Evolutionary conservation across 2,888 invertebrate species (phyloP).

Genomic region (Alsophila aescularia): DNA sequence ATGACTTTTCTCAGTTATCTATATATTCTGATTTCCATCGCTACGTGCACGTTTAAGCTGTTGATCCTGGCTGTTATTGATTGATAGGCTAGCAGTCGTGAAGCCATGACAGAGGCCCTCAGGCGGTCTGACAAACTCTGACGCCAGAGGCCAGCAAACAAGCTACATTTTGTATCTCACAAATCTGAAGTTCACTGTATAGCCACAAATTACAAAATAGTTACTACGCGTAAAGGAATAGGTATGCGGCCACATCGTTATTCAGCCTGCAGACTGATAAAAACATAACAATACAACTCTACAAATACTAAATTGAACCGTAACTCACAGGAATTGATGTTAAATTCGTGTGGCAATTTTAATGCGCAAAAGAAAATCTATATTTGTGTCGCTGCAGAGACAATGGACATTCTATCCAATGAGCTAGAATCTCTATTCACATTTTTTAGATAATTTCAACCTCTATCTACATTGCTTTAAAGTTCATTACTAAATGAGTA

Average conservation of each 20-base stretch:
- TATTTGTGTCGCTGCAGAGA: slow-evolving; percentile 52
- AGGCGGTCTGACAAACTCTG: too few relatives aligned
- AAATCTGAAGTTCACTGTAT: slow-evolving; percentile 59
- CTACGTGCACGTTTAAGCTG: too few relatives aligned
- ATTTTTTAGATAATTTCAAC: slow-evolving; percentile 27
- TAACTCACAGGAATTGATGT: slow-evolving; percentile 44
- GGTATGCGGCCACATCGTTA: slow-evolving; percentile 69
- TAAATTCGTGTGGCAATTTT: slow-evolving; percentile 44
- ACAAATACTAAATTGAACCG: slow-evolving; percentile 21
- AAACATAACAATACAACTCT: slow-evolving; percentile 30
- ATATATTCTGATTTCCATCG: too few relatives aligned
- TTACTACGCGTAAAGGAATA: slow-evolving; percentile 41
- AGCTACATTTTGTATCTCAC: slow-evolving; percentile 53
- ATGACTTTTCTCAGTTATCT: too few relatives aligned
- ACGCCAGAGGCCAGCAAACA: too few relatives aligned
- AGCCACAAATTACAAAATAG: slow-evolving; percentile 13
- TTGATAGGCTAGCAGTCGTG: too few relatives aligned
- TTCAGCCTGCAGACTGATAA: slow-evolving; percentile 54
- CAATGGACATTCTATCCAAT: slow-evolving; percentile 72
- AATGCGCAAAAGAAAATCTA: slow-evolving; percentile 30
- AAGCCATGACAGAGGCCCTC: too few relatives aligned
- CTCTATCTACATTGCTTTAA: slow-evolving; percentile 30
- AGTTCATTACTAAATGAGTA: slow-evolving; percentile 29
- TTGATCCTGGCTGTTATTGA: too few relatives aligned
- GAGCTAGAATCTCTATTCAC: slow-evolving; percentile 41